Evolutionary conservation across 2,113 vertebrate species (phyloP).

Genomic region (Sceloporus tristichus): DNA sequence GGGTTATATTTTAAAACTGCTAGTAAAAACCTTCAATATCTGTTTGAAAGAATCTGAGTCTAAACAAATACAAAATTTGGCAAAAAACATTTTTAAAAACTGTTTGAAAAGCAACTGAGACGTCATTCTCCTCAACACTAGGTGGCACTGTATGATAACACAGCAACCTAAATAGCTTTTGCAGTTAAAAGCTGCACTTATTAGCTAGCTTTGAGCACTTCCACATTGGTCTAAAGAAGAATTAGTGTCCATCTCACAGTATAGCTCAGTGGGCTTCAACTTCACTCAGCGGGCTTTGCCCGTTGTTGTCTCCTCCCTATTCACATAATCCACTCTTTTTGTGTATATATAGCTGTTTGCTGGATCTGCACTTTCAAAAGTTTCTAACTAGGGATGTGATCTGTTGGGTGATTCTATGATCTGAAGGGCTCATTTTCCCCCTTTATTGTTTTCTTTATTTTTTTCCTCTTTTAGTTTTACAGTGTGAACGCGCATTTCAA

Average conservation of each 20-base stretch:
- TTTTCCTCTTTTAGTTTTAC: too few relatives aligned
- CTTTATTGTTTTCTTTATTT: neutral
- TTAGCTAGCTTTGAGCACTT: neutral
- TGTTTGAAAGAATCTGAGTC: neutral
- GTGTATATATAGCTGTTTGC: too few relatives aligned
- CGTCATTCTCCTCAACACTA: conserved; percentile 55
- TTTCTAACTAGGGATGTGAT: too few relatives aligned
- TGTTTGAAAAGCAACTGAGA: neutral
- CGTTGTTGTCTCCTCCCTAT: too few relatives aligned
- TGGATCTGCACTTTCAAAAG: neutral
- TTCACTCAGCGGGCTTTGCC: too few relatives aligned
- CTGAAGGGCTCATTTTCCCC: neutral
- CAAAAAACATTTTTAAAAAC: neutral
- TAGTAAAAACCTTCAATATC: neutral
- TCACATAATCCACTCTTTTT: too few relatives aligned
- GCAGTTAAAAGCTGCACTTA: neutral
- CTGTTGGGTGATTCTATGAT: too few relatives aligned
- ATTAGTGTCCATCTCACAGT: too few relatives aligned
- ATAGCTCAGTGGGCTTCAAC: too few relatives aligned
- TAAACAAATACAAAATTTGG: neutral
- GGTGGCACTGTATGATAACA: conserved; percentile 63
- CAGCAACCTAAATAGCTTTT: neutral
- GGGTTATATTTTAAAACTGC: neutral
- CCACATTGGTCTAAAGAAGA: too few relatives aligned
- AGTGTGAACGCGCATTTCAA: too few relatives aligned